phyloP scores from a whole-genome alignment of 2,888 invertebrate genomes.

The Nasonovia ribisnigri region DNA sequence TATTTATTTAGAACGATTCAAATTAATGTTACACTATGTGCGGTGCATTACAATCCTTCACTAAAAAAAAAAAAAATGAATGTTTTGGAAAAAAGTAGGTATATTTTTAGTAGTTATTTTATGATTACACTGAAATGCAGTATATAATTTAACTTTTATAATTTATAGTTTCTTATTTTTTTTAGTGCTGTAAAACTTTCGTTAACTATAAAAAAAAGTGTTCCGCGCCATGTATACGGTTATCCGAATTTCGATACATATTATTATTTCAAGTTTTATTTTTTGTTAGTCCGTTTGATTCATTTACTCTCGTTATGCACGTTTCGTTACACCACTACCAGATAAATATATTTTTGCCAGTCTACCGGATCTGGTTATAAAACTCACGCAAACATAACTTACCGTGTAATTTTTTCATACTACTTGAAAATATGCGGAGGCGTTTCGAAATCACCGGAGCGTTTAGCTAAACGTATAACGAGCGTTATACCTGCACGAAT shows the following conservation, averaged over 20 bases:
- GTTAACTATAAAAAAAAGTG: not conserved
- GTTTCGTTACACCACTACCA: not conserved
- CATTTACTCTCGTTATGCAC: slow-evolving; percentile 12
- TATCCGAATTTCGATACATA: not conserved
- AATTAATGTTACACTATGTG: not conserved
- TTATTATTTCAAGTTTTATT: not conserved
- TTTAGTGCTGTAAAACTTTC: not conserved
- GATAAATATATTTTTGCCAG: slow-evolving; percentile 37
- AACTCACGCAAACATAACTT: slow-evolving; percentile 6
- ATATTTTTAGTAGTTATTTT: not conserved
- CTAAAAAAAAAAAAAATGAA: not conserved
- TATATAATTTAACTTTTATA: not conserved
- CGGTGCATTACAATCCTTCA: not conserved
- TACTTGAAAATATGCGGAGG: not conserved
- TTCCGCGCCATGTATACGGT: not conserved
- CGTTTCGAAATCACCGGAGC: slow-evolving; percentile 37
- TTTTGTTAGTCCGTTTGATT: not conserved
- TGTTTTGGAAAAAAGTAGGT: not conserved
- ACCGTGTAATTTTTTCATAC: not conserved
- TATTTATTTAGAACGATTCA: not conserved
- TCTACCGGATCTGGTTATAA: not conserved
- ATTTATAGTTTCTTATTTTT: not conserved
- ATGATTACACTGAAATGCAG: not conserved
- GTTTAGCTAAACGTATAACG: slow-evolving; percentile 27
- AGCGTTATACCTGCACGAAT: not conserved